These are phyloP conservation scores for Seriola rivoliana DNA, from an alignment of 2,113 vertebrate species.

Conservation along the genomic window DNA sequence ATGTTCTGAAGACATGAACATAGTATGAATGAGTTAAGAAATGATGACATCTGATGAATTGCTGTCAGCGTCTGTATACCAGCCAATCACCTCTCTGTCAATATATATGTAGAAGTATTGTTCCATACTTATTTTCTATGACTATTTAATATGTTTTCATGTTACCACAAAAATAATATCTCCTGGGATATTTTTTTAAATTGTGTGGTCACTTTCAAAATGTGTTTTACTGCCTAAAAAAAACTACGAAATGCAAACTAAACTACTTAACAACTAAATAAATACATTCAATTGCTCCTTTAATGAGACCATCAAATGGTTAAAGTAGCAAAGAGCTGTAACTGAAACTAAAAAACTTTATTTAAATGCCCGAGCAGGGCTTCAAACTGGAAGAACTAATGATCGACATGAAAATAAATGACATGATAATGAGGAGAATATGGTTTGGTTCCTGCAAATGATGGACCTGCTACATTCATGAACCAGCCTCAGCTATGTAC, in stretches of 20 bases:
- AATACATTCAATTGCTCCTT: neutral
- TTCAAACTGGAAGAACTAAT: neutral
- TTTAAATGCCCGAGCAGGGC: neutral
- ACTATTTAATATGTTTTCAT: too few species aligned
- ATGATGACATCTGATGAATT: too few species aligned
- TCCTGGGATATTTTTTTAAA: too few species aligned
- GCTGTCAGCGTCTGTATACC: too few species aligned
- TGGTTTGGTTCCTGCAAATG: slow-evolving; percentile 6
- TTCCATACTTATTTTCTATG: too few species aligned
- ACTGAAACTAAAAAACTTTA: neutral
- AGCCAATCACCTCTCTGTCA: too few species aligned
- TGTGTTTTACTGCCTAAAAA: neutral
- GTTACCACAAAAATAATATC: too few species aligned
- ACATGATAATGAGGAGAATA: neutral
- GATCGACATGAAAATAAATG: neutral
- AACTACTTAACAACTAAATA: neutral
- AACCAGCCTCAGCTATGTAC: neutral
- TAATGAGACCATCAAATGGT: neutral
- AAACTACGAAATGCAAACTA: neutral
- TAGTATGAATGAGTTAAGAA: too few species aligned
- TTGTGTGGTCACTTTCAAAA: too few species aligned
- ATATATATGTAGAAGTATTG: too few species aligned
- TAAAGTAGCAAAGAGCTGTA: neutral
- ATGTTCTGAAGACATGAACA: too few species aligned
- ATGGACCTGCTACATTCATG: neutral